A percentile compares a stretch with the other conserved stretches of the same genome.
Evolutionary conservation across 64 coral and sea anemone species (phyloP).

Genomic region (Catalaphyllia jardinei): DNA sequence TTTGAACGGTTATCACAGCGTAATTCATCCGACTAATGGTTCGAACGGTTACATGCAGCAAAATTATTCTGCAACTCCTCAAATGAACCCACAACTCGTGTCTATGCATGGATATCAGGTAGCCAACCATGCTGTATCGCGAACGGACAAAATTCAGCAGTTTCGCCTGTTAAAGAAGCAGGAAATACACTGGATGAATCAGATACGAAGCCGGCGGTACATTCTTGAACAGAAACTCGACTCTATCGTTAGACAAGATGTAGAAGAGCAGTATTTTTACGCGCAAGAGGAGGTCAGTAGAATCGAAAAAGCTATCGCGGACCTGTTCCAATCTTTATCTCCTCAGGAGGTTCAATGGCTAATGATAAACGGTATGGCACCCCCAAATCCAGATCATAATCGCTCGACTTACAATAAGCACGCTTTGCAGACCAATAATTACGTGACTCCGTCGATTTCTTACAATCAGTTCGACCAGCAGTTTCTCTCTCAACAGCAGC

Average conservation of each 20-base stretch:
- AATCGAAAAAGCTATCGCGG: constrained; percentile 46
- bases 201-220: constrained; percentile 29
- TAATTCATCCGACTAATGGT: background rate
- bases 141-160: constrained; percentile 6
- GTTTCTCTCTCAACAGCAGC: constrained; percentile 28
- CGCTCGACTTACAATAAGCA: background rate
- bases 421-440: constrained; percentile 8
- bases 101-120: background rate
- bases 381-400: background rate
- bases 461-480: background rate
- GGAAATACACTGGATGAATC: constrained; percentile 53
- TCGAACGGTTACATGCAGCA: background rate
- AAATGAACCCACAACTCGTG: background rate
- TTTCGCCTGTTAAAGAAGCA: constrained; percentile 28
- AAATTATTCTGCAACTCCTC: background rate
- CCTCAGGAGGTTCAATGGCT: constrained; percentile 35
- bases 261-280: constrained; percentile 52
- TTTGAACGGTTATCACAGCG: constrained; percentile 8
- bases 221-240: constrained; percentile 48
- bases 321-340: constrained; percentile 31
- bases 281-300: constrained; percentile 47
- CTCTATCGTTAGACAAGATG: constrained; percentile 22
- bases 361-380: constrained; percentile 7
- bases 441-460: background rate
- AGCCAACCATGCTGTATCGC: background rate